Evolutionary conservation across 92 coral and sea anemone genomes (phyloP), one percentile per base, ranked within the genome.

Genomic region (Porites rus): DNA sequence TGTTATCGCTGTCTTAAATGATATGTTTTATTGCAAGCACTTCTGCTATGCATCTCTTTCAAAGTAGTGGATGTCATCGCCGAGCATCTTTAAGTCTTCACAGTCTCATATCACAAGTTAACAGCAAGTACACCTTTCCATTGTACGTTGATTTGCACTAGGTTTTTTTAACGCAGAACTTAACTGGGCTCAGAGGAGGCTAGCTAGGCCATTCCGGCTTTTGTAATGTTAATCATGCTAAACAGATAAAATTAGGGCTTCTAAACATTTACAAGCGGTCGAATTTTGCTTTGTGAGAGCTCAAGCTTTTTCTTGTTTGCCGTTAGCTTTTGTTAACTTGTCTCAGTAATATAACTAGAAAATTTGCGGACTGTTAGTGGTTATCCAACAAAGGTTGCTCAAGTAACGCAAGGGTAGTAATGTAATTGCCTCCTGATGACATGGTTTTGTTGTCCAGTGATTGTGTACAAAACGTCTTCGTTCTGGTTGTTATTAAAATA

Each of bases 11-110:
- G 38, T 66, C 71, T 66, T 9, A 3, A 66, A 66, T 20, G 31
- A 56, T 67, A 2, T 12, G 72, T 13, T 8, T 25, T 67, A 22
- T 19, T 19, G 43, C 72, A 67, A 8, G 46, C 50, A 67, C 72
- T 67, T 67, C 14, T 1, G 64, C 78, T 43, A 7, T 74, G 10
- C 50, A 17, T 51, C 7, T 13, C 46, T 50, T 38, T 17, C 6
- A n/a, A 43, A 18, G 76, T 56, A 46, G 21, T 22, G 59, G 59
- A 74, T 74, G 20, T 74, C 38, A 74, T 74, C 77, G 53, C 25
- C 12, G 21, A 31, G 8, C 61, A n/a, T 21, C 53, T n/a, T 38
- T 14, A 74, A 20, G 20, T 56, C 16, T 56, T 14, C 61, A 2
- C 16, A 10, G 61, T 56, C 61, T 56, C 61, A 10, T 14, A 56